phyloP scores from a whole-genome alignment of 2,797 vertebrate genomes.

The Anguilla obscura region DNA sequence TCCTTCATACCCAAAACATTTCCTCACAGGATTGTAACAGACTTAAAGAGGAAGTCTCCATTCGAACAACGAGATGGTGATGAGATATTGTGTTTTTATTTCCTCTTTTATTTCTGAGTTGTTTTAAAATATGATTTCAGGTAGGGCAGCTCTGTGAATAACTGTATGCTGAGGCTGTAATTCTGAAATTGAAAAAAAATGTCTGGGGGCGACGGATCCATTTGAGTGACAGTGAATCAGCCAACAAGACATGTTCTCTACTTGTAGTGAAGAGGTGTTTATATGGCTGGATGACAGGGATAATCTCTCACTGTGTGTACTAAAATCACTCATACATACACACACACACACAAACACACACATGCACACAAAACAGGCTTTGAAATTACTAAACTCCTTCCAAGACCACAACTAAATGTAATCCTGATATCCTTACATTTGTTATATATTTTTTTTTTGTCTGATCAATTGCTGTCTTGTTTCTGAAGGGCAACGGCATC shows the following conservation, averaged over 20 bases:
- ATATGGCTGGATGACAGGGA: neutral
- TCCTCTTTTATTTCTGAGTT: neutral
- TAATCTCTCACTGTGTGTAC: neutral
- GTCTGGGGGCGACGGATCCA: neutral
- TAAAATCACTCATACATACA: neutral
- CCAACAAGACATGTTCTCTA: neutral
- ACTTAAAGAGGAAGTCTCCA: neutral
- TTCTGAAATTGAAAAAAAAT: neutral
- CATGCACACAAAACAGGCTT: neutral
- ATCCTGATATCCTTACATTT: neutral
- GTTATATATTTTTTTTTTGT: neutral
- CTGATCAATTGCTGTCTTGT: neutral
- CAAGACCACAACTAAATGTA: neutral
- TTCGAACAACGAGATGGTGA: neutral
- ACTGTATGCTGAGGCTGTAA: neutral
- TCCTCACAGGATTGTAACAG: neutral
- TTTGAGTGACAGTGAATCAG: neutral
- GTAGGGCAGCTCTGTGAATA: neutral
- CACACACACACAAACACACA: neutral
- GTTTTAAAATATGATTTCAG: neutral
- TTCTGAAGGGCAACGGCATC: neutral
- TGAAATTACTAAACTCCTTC: neutral
- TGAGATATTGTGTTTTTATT: neutral
- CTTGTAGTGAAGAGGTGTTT: neutral
- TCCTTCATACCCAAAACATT: neutral